Evolutionary conservation across 1,140 invertebrate genomes (phyloP), one percentile per base, ranked within the genome.

Genomic region (Drosophila arizonae): DNA sequence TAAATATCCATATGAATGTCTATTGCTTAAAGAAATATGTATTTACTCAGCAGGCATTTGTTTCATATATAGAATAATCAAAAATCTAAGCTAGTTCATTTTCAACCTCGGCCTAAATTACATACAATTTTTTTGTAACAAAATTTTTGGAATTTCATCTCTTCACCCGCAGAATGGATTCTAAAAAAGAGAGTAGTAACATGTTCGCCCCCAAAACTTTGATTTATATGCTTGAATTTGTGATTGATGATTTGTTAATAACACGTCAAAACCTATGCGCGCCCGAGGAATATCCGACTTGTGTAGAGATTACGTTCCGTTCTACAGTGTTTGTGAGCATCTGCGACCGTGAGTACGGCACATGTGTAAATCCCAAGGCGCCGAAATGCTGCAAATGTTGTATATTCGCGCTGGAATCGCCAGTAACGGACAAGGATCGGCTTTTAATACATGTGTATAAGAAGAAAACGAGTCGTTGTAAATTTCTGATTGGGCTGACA

Each of bases 171-270:
- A 54, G 51, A 67, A 50, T 39, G 36, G 11, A 55, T 13, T 33
- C 30, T 46, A 17, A 46, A 26, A 17, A 51, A 51, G 28, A 33
- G 15, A 11, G 15, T 46, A 5, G 62, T 43, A 66, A 30, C 10
- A 66, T 54, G 36, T 28, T 55, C 33, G 11, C 24, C 21, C n/a
- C 50, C 10, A 30, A 30, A 21, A 60, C 76, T 67, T 90, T 91
- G 17, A 67, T 91, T 6, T 91, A 90, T 67, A 90, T 91, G 90
- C 79, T 91, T 6, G 90, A 91, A 57, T 90, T 91, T 55, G 90
- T 91, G 43, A 72, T 91, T 52, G 90, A 91, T 48, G 90, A 91
- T 70, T 48, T 91, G 48, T 24, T 91, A 17, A 88, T 91, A 41
- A 90, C 86, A 0, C 63, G 74, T 0, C 88, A 91, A 33, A 91